Percentiles rank a stretch among this genome's conserved stretches.
Evolutionary conservation across 2,113 vertebrate species (phyloP).

Genomic region (Camelus dromedarius): DNA sequence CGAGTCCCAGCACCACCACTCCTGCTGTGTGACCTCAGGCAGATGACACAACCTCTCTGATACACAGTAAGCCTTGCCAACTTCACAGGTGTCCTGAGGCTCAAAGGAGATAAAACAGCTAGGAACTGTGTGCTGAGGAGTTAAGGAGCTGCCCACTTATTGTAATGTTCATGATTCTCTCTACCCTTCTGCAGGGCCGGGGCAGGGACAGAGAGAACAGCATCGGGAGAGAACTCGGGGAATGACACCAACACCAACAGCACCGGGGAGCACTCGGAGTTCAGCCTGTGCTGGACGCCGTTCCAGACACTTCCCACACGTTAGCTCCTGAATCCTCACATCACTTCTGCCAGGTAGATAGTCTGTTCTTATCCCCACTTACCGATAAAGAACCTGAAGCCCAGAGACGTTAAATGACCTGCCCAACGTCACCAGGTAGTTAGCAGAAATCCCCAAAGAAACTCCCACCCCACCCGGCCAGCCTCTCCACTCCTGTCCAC

Average conservation of each 20-base stretch:
- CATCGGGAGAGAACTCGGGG: neutral
- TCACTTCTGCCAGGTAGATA: neutral
- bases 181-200: neutral
- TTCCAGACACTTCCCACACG: fast-evolving
- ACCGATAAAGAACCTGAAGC: neutral
- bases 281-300: fast-evolving
- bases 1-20: fast-evolving
- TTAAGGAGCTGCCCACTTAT: fast-evolving
- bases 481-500: neutral
- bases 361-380: fast-evolving
- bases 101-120: neutral
- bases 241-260: fast-evolving
- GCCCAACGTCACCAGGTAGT: neutral
- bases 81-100: neutral
- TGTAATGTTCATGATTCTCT: neutral
- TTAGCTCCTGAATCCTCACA: neutral
- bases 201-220: neutral
- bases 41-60: neutral
- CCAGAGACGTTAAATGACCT: neutral
- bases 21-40: neutral
- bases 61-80: fast-evolving
- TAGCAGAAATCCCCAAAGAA: neutral
- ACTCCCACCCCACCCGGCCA: fast-evolving
- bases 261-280: fast-evolving
- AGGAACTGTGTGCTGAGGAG: neutral